Conservation (phyloP, 2,888 invertebrate genomes). For the Netelia virgata region DNA sequence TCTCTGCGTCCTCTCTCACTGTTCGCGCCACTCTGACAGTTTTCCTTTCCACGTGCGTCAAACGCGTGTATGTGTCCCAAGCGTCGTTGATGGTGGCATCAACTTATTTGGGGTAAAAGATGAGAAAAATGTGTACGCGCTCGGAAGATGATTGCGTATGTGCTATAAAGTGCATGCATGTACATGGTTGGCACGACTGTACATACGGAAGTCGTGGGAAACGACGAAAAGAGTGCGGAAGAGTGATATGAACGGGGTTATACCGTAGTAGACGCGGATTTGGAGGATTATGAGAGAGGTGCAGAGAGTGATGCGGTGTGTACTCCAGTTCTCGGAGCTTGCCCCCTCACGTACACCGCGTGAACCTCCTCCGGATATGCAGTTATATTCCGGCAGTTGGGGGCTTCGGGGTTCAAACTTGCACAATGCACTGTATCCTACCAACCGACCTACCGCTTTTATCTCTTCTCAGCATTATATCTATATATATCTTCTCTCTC, state of each 20-base stretch:
- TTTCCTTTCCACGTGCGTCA: conserved; percentile 22
- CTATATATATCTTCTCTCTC: neutral
- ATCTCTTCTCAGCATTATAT: neutral
- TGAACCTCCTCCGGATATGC: conserved; percentile 49
- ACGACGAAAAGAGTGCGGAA: conserved; percentile 35
- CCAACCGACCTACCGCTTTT: conserved; percentile 38
- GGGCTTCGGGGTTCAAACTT: conserved; percentile 54
- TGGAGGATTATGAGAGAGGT: conserved; percentile 40
- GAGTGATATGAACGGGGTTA: conserved; percentile 32
- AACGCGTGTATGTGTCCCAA: conserved; percentile 21
- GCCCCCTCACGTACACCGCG: neutral
- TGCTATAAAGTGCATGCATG: neutral
- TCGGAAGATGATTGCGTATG: conserved; percentile 37
- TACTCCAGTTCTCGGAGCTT: neutral
- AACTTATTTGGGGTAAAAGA: conserved; percentile 52
- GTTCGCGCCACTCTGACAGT: conserved; percentile 34
- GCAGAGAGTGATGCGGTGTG: conserved; percentile 4
- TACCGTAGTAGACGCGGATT: neutral
- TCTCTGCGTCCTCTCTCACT: conserved; percentile 8
- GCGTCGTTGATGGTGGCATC: conserved; percentile 38
- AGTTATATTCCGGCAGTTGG: conserved; percentile 45
- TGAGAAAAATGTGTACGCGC: conserved; percentile 51
- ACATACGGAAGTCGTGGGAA: neutral
- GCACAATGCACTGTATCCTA: conserved; percentile 61
- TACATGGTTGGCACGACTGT: conserved; percentile 13